Base-by-base conservation (phyloP, 2,888 invertebrate species). In the Metallyticus violacea region DNA sequence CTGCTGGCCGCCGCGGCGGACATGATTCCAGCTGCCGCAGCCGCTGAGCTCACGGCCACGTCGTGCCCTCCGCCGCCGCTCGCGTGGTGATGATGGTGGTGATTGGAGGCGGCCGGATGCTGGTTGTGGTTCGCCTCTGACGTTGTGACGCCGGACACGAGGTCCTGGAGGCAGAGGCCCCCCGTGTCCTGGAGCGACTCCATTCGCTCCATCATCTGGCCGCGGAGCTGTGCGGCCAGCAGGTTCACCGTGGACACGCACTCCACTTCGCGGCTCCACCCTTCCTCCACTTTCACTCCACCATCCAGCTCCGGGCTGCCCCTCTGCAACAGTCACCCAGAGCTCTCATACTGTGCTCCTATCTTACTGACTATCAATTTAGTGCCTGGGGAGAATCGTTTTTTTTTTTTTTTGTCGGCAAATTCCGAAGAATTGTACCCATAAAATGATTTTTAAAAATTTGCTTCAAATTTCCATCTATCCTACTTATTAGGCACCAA, bases 161-260 rank as follows among this genome's bases (percentile, higher is more conserved):
- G 93, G 92, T 96, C 96, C 90, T 96, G 96, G 85, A 96, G 94
- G 90, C 96, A 96, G 90, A 96, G 93, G 40, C 40, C 40, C 89
- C 95, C 94, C 90, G 94, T 94, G 92, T 96, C 95, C 91, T 94
- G 93, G 90, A 95, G 93, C 91, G 94, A 94, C 93, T 95, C 95
- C 93, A 95, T 94, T 88, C 94, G 94, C 90, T 94, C 94, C 94
- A 94, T 94, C 89, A 89, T 89, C 83, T 77, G 81, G 81, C 29
- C 30, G 25, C 30, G 40, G 15, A 62, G 40, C 22, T 62, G 40
- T 62, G 40, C 40, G 40, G 40, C 40, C 40, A 62, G 15, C 40
- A 62, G 40, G 7, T 62, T 62, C 6, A 62, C 40, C 40, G 40
- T 62, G 40, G 40, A 62, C 40, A 62, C 40, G 22, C 40, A 62